These are phyloP conservation scores for Lepus townsendii DNA, from an alignment of 2,797 vertebrate genomes.

Conservation along the genomic window DNA sequence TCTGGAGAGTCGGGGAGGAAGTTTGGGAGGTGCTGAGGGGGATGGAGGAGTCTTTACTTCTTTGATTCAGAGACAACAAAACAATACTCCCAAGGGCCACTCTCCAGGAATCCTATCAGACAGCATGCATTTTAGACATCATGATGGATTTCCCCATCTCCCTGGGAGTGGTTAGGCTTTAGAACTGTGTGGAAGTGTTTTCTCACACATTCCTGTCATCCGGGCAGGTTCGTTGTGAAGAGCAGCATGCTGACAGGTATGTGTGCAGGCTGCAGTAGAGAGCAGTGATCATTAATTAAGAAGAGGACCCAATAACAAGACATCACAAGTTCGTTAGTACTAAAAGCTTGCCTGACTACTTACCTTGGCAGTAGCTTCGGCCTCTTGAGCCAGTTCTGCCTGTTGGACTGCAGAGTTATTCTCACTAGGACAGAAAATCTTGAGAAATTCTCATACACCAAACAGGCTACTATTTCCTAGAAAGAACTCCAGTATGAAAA, in stretches of 20 bases:
- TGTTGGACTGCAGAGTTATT: neutral
- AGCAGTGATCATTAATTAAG: constrained; percentile 30
- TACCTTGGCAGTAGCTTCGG: neutral
- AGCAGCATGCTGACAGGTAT: neutral
- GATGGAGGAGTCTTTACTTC: neutral
- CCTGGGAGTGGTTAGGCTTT: neutral
- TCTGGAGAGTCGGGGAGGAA: neutral
- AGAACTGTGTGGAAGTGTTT: neutral
- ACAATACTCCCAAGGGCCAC: neutral
- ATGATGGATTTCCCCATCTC: neutral
- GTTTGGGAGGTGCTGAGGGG: neutral
- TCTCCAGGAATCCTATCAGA: neutral
- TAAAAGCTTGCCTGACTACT: neutral
- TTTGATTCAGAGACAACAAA: neutral
- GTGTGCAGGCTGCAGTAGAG: neutral
- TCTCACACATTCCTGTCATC: neutral
- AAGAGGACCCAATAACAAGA: constrained; percentile 42
- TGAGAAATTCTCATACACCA: constrained; percentile 46
- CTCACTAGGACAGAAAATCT: neutral
- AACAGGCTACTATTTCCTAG: constrained; percentile 62
- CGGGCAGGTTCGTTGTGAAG: neutral
- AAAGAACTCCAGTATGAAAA: constrained; percentile 51
- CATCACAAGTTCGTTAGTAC: constrained; percentile 54
- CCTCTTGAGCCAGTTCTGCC: neutral
- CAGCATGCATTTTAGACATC: neutral